A percentile compares a stretch with the other conserved stretches of the same genome.
Conservation (phyloP, 1,140 invertebrate species). For the Globodera rostochiensis region DNA sequence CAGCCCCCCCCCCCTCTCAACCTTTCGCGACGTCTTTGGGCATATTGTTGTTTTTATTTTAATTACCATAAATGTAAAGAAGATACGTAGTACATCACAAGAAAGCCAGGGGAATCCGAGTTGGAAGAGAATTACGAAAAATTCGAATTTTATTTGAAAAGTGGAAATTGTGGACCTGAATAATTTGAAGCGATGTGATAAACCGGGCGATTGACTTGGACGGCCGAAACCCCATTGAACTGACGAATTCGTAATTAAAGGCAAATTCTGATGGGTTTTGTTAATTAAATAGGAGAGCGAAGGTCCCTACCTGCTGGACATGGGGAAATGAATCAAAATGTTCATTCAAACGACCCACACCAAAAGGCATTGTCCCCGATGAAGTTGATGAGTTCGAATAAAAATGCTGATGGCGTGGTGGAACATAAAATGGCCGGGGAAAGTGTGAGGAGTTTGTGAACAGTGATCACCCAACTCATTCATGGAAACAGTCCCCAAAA, state of each 20-base stretch:
- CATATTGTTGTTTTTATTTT: too few species aligned
- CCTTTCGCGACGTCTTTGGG: too few species aligned
- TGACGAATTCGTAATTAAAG: constrained; percentile 68
- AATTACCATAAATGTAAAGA: too few species aligned
- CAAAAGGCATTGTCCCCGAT: constrained; percentile 66
- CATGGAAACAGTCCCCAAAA: constrained; percentile 74
- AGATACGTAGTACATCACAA: too few species aligned
- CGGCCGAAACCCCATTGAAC: constrained; percentile 66
- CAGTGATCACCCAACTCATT: constrained; percentile 6
- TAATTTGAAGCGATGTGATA: constrained; percentile 70
- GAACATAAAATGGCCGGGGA: constrained; percentile 65
- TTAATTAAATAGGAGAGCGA: constrained; percentile 29
- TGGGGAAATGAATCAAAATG: constrained; percentile 68
- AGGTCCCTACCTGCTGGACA: constrained; percentile 51
- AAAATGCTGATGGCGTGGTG: constrained; percentile 70
- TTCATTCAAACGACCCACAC: constrained; percentile 71
- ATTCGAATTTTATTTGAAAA: not conserved
- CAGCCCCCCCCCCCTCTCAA: too few species aligned
- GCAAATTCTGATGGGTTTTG: not conserved
- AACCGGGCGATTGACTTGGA: constrained; percentile 68
- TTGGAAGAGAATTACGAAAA: constrained; percentile 21
- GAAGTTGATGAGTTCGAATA: constrained; percentile 70
- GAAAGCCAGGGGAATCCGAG: not conserved
- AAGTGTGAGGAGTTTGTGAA: not conserved
- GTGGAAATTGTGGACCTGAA: constrained; percentile 56